A percentile compares a stretch with the other conserved stretches of the same genome.
Conservation (phyloP, 2,113 vertebrate genomes). For the Rostratula benghalensis region DNA sequence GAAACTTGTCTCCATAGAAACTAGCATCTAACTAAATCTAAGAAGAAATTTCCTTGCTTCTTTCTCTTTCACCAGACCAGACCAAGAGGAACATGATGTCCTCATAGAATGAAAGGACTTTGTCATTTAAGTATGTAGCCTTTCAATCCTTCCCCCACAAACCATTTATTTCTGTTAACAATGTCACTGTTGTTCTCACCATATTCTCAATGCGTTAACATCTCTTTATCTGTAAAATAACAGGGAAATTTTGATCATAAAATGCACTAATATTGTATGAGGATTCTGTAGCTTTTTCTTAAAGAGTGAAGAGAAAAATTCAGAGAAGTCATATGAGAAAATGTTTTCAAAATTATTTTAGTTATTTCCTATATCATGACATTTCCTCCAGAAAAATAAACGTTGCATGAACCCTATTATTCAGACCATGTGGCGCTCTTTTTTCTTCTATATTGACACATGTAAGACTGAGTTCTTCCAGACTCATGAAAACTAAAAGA, state of each 20-base stretch:
- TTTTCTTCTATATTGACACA: not conserved
- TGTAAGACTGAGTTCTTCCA: not conserved
- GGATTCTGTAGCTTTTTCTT: not conserved
- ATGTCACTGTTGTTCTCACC: not conserved
- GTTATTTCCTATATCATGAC: not conserved
- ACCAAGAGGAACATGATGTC: constrained; percentile 29
- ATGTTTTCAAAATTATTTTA: not conserved
- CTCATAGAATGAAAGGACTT: not conserved
- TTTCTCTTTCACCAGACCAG: constrained; percentile 12
- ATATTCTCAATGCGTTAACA: not conserved
- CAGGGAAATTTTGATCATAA: not conserved
- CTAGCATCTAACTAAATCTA: constrained; percentile 50
- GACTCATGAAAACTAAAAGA: not conserved
- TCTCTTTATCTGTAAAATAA: not conserved
- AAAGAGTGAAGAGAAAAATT: not conserved
- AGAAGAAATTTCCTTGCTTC: constrained; percentile 39
- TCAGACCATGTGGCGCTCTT: not conserved
- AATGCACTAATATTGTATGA: not conserved
- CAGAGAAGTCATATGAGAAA: not conserved
- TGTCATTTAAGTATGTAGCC: not conserved
- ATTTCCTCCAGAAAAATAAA: not conserved
- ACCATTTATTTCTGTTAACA: not conserved
- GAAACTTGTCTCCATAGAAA: constrained; percentile 68
- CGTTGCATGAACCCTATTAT: not conserved
- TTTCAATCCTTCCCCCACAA: not conserved